phyloP scores from a whole-genome alignment of 2,113 vertebrate species.

The Isichthys henryi region DNA sequence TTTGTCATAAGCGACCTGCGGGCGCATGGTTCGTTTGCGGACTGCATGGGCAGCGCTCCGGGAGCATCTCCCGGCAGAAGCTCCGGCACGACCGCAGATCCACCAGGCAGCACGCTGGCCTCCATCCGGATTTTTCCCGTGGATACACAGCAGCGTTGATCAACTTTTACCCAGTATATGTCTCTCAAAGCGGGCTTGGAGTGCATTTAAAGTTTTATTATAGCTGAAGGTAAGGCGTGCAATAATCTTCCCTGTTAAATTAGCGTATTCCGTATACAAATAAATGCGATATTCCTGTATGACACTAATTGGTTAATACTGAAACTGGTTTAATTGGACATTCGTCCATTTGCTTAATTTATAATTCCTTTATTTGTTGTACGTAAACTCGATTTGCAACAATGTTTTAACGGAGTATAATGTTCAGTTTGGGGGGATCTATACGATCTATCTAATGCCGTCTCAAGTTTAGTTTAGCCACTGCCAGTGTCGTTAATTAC shows the following conservation, averaged over 20 bases:
- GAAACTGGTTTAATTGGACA: not conserved
- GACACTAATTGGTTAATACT: not conserved
- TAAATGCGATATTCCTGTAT: not conserved
- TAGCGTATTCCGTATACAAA: not conserved
- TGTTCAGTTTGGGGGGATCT: not conserved
- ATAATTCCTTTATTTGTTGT: not conserved
- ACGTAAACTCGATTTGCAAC: not conserved
- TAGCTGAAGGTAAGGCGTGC: not conserved
- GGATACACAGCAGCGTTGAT: not conserved
- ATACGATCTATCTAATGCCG: not conserved
- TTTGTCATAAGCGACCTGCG: not conserved
- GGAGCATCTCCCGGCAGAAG: not conserved
- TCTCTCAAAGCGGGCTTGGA: not conserved
- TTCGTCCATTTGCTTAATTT: not conserved
- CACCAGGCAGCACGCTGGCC: not conserved
- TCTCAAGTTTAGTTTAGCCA: not conserved
- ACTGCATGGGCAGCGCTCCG: not conserved
- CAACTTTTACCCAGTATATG: not conserved
- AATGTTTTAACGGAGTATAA: not conserved
- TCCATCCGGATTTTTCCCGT: not conserved
- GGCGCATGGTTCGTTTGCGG: not conserved
- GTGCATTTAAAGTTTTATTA: not conserved
- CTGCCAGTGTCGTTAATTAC: not conserved
- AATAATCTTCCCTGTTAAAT: not conserved
- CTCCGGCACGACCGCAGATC: not conserved